Conservation (phyloP, 2,888 invertebrate species). For the Cactoblastis cactorum region DNA sequence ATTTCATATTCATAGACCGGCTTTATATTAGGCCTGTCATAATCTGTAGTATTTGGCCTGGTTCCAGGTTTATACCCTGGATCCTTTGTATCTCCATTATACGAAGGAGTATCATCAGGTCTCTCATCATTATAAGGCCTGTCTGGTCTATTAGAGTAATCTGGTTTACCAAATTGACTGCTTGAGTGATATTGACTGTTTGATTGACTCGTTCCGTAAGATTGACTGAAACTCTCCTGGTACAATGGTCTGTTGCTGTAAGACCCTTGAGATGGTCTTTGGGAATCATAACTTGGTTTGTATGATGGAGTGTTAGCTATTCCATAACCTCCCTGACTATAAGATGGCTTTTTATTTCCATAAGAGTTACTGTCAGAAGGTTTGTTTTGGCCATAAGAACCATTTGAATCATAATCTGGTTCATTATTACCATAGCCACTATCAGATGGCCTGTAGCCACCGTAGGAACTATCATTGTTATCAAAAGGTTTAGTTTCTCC, state of each 20-base stretch:
- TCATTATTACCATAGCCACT: slow-evolving; percentile 10
- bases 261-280: slow-evolving; percentile 13
- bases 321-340: slow-evolving; percentile 9
- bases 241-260: slow-evolving; percentile 11
- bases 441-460: neutral
- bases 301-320: slow-evolving; percentile 14
- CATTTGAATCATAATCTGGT: slow-evolving; percentile 19
- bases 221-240: neutral
- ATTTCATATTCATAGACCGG: slow-evolving; percentile 74
- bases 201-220: slow-evolving; percentile 1
- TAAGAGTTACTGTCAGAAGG: neutral
- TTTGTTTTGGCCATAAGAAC: slow-evolving; percentile 11
- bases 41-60: slow-evolving; percentile 21
- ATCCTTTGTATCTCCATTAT: slow-evolving; percentile 15
- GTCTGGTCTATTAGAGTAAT: slow-evolving; percentile 9
- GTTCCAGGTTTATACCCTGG: slow-evolving; percentile 19
- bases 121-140: slow-evolving; percentile 10
- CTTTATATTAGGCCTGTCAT: slow-evolving; percentile 41
- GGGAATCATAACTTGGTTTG: slow-evolving; percentile 11
- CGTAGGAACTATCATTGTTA: neutral
- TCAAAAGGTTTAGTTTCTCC: neutral
- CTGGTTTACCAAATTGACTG: neutral
- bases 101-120: slow-evolving; percentile 1
- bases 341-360: slow-evolving; percentile 14
- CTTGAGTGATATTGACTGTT: slow-evolving; percentile 8